phyloP scores from a whole-genome alignment of 2,888 invertebrate genomes.

The Myathropa florea region DNA sequence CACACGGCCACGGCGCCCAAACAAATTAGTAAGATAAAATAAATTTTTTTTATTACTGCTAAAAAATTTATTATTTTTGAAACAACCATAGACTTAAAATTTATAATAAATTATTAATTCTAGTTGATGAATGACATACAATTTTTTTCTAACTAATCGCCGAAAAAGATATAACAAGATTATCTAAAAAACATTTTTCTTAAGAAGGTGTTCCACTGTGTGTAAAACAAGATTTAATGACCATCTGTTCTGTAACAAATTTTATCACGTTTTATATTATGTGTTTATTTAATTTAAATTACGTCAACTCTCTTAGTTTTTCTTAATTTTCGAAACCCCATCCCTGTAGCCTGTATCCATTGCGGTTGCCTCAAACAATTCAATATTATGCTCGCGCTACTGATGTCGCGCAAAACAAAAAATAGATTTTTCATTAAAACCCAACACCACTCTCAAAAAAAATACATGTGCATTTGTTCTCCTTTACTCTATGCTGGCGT shows the following conservation, averaged over 20 bases:
- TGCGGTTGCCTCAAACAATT: conserved; percentile 49
- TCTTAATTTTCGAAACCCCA: not conserved
- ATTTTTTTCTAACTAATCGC: too few relatives aligned
- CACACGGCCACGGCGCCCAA: too few relatives aligned
- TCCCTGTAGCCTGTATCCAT: conserved; percentile 16
- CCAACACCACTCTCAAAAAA: conserved; percentile 24
- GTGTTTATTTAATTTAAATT: not conserved
- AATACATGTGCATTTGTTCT: conserved; percentile 28
- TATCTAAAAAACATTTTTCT: too few relatives aligned
- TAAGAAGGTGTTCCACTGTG: not conserved
- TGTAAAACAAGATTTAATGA: not conserved
- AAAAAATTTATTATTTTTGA: too few relatives aligned
- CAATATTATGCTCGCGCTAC: conserved; percentile 53
- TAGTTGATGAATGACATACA: too few relatives aligned
- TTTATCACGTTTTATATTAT: not conserved
- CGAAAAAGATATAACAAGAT: too few relatives aligned
- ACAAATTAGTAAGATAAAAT: too few relatives aligned
- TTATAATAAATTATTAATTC: too few relatives aligned
- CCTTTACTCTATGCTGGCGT: conserved; percentile 47
- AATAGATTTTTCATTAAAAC: conserved; percentile 44
- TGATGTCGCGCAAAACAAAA: conserved; percentile 45
- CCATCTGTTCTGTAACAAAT: not conserved
- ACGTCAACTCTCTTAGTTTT: not conserved
- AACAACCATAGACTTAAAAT: too few relatives aligned
- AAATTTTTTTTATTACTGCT: too few relatives aligned